Conservation (phyloP, 2,113 vertebrate genomes). For the Clinocottus analis region DNA sequence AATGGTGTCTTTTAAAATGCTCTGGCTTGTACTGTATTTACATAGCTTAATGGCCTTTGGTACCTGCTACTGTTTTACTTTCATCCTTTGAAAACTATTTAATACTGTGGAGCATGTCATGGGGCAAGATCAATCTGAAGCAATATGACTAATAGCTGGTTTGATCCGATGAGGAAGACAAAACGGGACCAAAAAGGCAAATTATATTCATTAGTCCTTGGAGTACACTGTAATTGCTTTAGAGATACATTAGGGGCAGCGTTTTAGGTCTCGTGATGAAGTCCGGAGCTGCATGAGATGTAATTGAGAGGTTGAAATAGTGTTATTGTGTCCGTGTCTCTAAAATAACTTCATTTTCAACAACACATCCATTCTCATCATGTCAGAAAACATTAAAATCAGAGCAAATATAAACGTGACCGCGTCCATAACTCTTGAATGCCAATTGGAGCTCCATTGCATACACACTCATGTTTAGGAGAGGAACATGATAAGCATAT, state of each 20-base stretch:
- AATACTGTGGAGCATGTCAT: constrained; percentile 39
- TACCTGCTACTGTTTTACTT: constrained; percentile 30
- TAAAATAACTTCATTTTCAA: constrained; percentile 59
- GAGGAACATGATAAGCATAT: background rate
- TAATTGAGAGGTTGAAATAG: constrained; percentile 68
- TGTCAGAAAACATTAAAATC: constrained; percentile 49
- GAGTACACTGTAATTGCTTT: constrained; percentile 74
- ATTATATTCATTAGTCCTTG: constrained; percentile 73
- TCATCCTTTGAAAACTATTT: constrained; percentile 50
- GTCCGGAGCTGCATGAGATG: constrained; percentile 56
- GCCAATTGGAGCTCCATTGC: background rate
- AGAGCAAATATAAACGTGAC: constrained; percentile 46
- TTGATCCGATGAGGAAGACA: constrained; percentile 60
- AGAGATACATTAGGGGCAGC: constrained; percentile 73
- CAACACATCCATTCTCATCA: constrained; percentile 62
- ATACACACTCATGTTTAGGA: background rate
- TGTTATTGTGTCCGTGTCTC: constrained; percentile 51
- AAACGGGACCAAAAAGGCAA: constrained; percentile 51
- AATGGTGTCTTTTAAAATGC: constrained; percentile 17
- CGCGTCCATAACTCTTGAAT: constrained; percentile 24
- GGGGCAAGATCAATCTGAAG: constrained; percentile 49
- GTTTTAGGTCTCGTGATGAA: constrained; percentile 69
- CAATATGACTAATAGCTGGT: constrained; percentile 67
- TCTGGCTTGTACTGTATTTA: background rate
- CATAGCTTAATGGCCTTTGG: constrained; percentile 14